Base-by-base conservation (phyloP, 2,113 vertebrate species). In the Petromus typicus region DNA sequence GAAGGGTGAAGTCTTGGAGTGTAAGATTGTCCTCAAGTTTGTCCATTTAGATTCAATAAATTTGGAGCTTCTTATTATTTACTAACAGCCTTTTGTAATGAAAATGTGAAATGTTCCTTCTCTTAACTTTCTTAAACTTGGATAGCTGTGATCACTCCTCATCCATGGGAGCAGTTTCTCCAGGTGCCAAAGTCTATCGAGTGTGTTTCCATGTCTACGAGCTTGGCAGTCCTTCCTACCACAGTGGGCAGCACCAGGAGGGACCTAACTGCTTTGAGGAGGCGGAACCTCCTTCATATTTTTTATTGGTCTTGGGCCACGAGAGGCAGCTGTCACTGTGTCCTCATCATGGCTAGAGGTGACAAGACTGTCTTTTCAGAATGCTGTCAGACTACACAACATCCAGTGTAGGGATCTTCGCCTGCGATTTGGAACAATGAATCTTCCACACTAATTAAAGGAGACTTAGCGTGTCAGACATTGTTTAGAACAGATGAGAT, bases 401-500 rank as follows among this genome's bases (percentile, higher is more conserved):
- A 34, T 57, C 25, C 13, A 43, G 32, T 1, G 7, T 30, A 32
- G 43, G n/a, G 32, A 34, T 64, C n/a, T 43, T 89, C 6, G 5
- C 20, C 56, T 43, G 40, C 75, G 69, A 66, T 82, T 83, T 64
- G 51, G 57, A 90, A 79, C 32, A 83, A 80, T 71, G 63, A 30
- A 17, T 82, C 85, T 96, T 69, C 69, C 43, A 40, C 43, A 63
- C 0, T 9, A 56, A 71, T 89, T 92, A 95, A 71, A n/a, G 67
- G 86, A 85, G 51, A 43, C 85, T n/a, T n/a, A 83, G 2, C 51
- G 16, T 51, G 45, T 78, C 75, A 32, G 34, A 78, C 11, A 51
- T 45, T 10, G 48, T 56, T 69, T 93, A 34, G 34, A 32, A 69
- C 2, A 64, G 88, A 67, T 73, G 88, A 80, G 95, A 95, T 76